Conservation (phyloP, 2,888 invertebrate species). For the Eurytoma adleriae region DNA sequence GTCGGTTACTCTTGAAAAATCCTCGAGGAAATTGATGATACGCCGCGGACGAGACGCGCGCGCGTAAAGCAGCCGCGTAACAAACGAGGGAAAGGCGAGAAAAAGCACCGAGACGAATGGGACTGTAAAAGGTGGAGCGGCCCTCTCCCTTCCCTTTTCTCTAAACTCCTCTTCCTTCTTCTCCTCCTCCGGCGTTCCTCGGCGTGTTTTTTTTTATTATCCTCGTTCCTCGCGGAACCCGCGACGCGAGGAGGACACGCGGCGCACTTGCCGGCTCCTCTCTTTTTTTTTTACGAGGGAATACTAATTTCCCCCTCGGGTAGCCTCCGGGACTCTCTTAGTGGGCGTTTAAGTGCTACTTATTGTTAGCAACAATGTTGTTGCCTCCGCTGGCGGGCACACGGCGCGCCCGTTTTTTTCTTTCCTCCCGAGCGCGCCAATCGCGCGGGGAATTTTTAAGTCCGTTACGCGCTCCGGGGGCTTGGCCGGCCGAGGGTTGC, state of each 20-base stretch:
- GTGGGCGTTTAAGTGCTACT: constrained; percentile 49
- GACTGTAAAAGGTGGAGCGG: constrained; percentile 24
- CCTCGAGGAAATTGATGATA: constrained; percentile 38
- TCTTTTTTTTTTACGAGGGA: constrained; percentile 50
- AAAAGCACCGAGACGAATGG: constrained; percentile 42
- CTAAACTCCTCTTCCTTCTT: background rate
- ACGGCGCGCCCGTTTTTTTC: background rate
- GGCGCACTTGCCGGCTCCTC: constrained; percentile 6
- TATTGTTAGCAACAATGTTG: constrained; percentile 48
- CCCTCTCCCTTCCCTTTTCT: background rate
- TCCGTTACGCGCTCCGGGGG: background rate
- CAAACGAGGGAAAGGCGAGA: constrained; percentile 33
- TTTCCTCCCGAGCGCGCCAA: background rate
- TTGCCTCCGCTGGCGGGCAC: background rate
- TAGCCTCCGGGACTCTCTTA: background rate
- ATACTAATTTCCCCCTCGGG: constrained; percentile 40
- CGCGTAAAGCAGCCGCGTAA: constrained; percentile 8
- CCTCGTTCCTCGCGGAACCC: background rate
- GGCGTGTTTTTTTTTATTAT: constrained; percentile 18
- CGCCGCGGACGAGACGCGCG: background rate
- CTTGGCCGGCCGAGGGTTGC: background rate
- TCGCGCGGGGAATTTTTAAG: background rate
- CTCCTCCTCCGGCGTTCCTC: background rate
- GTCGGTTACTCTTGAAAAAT: background rate
- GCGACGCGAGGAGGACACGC: background rate